These are phyloP conservation scores for Rhea americana DNA, from an alignment of 2,113 vertebrate genomes.

Conservation along the genomic window DNA sequence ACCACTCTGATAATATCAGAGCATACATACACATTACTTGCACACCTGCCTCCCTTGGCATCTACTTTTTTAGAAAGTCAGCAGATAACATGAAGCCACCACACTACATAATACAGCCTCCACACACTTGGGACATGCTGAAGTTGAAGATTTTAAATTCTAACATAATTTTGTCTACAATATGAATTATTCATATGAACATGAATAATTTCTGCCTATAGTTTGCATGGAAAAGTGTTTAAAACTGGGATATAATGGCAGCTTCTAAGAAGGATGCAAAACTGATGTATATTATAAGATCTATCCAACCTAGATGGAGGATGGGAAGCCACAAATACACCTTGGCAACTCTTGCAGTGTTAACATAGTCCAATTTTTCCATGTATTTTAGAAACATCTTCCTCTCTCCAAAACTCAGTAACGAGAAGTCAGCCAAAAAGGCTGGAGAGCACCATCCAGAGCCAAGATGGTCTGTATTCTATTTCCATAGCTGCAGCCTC, in stretches of 20 bases:
- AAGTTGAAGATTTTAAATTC: background rate
- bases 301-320: background rate
- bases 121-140: fast-evolving
- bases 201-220: background rate
- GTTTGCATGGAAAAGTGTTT: background rate
- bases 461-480: background rate
- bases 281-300: background rate
- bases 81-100: background rate
- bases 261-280: background rate
- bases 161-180: background rate
- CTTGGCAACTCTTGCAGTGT: background rate
- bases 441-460: background rate
- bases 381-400: background rate
- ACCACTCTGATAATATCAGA: background rate
- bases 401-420: background rate
- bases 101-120: background rate
- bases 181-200: background rate
- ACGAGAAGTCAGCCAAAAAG: background rate
- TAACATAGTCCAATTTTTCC: background rate
- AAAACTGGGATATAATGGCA: background rate
- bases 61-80: background rate
- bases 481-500: background rate
- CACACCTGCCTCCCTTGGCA: background rate
- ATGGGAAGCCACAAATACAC: background rate
- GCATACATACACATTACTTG: fast-evolving